Conservation (phyloP, 2,113 vertebrate genomes). For the Pelodiscus sinensis region DNA sequence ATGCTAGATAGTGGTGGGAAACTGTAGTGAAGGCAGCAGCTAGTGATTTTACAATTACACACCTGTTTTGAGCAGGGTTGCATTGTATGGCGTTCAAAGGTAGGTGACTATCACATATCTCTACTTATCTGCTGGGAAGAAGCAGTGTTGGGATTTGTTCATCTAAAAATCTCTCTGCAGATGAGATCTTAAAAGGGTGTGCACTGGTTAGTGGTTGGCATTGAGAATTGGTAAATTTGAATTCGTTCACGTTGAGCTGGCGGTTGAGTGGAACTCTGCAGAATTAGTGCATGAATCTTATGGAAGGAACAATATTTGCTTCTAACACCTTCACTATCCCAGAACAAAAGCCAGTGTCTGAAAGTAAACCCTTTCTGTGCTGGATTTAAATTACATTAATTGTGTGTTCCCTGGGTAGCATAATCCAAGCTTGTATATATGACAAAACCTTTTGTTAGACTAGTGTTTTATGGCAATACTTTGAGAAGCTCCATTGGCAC, state of each 20-base stretch:
- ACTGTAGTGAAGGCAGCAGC: neutral
- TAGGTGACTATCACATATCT: neutral
- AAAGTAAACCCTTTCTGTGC: neutral
- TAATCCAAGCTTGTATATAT: no score
- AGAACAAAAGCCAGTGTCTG: neutral
- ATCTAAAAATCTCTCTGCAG: neutral
- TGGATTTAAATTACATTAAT: neutral
- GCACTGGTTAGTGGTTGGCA: neutral
- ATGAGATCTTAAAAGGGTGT: neutral
- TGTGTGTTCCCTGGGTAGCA: no score
- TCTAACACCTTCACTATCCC: neutral
- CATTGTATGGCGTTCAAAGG: neutral
- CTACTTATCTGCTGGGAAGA: neutral
- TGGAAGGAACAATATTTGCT: neutral
- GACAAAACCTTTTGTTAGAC: no score
- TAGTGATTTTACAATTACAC: accelerated
- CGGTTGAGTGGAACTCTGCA: neutral
- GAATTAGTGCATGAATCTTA: neutral
- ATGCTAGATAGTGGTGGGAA: neutral
- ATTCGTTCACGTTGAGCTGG: neutral
- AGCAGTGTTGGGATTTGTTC: neutral
- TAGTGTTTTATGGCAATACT: no score
- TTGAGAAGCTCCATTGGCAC: no score
- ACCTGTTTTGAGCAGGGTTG: no score
- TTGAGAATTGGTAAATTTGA: neutral